Evolutionary conservation across 1,140 invertebrate genomes (phyloP).

Genomic region (Drosophila simulans): DNA sequence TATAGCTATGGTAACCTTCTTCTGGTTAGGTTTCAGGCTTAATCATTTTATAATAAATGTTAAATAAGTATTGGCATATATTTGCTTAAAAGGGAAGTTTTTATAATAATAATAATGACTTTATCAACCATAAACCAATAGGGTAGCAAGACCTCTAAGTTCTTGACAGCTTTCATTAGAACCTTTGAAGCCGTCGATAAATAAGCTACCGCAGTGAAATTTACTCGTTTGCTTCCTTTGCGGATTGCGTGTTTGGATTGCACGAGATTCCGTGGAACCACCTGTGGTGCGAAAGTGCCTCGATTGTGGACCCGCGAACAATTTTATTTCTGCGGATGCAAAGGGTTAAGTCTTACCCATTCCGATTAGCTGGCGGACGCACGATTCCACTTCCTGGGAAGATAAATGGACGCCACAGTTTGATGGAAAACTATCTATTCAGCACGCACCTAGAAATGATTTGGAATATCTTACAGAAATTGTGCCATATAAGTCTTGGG

Average conservation of each 20-base stretch:
- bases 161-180: constrained; percentile 1
- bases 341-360: constrained; percentile 28
- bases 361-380: constrained; percentile 15
- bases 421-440: constrained; percentile 17
- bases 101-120: background rate
- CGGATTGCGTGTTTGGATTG: constrained; percentile 30
- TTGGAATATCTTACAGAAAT: constrained; percentile 2
- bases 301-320: constrained; percentile 11
- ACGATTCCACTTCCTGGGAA: constrained; percentile 6
- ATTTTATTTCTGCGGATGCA: constrained; percentile 29
- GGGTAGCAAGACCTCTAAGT: background rate
- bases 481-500: constrained; percentile 11
- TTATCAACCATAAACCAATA: constrained; percentile 2
- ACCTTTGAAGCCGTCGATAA: background rate
- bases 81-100: too few relatives aligned
- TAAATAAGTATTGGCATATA: too few relatives aligned
- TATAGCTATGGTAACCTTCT: background rate
- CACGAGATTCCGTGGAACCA: constrained; percentile 13
- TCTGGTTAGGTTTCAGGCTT: background rate
- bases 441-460: constrained; percentile 22
- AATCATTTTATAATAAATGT: background rate
- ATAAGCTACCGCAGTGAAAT: constrained; percentile 20
- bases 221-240: background rate
- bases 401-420: constrained; percentile 17
- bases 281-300: constrained; percentile 30